These are phyloP conservation scores for Acleris literana DNA, from an alignment of 2,888 invertebrate species.

Conservation along the genomic window DNA sequence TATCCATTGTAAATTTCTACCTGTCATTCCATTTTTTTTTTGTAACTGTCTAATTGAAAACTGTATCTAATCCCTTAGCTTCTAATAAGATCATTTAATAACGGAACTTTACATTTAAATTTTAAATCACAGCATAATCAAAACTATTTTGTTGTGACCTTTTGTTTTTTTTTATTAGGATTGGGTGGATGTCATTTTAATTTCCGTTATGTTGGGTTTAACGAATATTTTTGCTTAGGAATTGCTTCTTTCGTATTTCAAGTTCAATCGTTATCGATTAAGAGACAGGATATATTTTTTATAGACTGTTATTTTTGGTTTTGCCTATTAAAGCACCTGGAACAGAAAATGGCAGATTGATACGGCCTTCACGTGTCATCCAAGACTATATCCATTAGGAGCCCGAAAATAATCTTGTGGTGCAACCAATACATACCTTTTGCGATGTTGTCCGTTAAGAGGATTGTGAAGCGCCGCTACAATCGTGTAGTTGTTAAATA, in stretches of 20 bases:
- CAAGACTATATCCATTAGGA: too few relatives aligned
- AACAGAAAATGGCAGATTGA: too few relatives aligned
- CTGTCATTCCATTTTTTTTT: conserved; percentile 26
- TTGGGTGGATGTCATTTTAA: conserved; percentile 23
- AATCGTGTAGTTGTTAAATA: too few relatives aligned
- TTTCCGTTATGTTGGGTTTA: conserved; percentile 23
- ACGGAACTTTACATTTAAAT: conserved; percentile 48
- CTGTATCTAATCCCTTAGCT: conserved; percentile 10
- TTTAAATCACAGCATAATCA: conserved; percentile 21
- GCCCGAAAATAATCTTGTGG: too few relatives aligned
- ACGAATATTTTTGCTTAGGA: conserved; percentile 22
- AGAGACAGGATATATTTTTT: conserved; percentile 4
- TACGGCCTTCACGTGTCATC: too few relatives aligned
- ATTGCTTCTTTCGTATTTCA: conserved; percentile 6
- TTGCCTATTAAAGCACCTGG: too few relatives aligned
- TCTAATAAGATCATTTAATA: conserved; percentile 49
- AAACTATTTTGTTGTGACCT: conserved; percentile 8
- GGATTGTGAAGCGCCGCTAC: too few relatives aligned
- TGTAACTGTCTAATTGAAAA: conserved; percentile 31
- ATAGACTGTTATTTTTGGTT: too few relatives aligned
- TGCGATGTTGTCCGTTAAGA: too few relatives aligned
- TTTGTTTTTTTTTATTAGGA: conserved; percentile 9
- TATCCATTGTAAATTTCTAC: conserved; percentile 24
- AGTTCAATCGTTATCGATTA: not conserved
- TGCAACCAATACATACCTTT: too few relatives aligned